These are phyloP conservation scores for Betta splendens DNA, from an alignment of 2,797 vertebrate genomes.

Conservation along the genomic window DNA sequence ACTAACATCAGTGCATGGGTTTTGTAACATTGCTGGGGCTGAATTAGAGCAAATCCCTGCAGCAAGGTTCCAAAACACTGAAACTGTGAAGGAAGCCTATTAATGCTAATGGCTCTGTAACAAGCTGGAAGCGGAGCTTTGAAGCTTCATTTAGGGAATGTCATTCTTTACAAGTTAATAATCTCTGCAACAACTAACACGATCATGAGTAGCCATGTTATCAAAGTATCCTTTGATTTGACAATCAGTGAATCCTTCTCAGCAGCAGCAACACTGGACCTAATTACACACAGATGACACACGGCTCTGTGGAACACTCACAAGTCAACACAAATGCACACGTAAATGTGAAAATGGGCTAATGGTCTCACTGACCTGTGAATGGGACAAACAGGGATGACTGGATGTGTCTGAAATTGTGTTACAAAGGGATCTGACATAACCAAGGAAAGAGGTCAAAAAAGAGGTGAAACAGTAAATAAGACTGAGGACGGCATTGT, in stretches of 20 bases:
- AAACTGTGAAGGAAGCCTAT: not conserved
- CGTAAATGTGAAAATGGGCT: constrained; percentile 23
- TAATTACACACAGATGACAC: constrained; percentile 12
- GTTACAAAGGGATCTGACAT: no score
- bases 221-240: constrained; percentile 17
- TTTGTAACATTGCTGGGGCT: not conserved
- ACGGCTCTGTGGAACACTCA: constrained; percentile 1
- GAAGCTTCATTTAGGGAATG: not conserved
- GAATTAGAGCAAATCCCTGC: constrained; percentile 23
- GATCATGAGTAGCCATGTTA: no score
- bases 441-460: no score
- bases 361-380: constrained; percentile 18
- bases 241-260: constrained; percentile 5
- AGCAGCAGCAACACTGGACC: not conserved
- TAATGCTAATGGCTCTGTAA: not conserved
- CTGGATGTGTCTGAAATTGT: no score
- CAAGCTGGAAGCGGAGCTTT: not conserved
- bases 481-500: no score
- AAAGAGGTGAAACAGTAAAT: no score
- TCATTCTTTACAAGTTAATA: not conserved
- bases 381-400: no score
- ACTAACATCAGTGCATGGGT: not conserved
- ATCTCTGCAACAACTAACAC: no score
- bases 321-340: not conserved
- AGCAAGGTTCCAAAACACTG: not conserved